phyloP scores from a whole-genome alignment of 2,113 vertebrate genomes.

The Tychaedon coryphoeus region DNA sequence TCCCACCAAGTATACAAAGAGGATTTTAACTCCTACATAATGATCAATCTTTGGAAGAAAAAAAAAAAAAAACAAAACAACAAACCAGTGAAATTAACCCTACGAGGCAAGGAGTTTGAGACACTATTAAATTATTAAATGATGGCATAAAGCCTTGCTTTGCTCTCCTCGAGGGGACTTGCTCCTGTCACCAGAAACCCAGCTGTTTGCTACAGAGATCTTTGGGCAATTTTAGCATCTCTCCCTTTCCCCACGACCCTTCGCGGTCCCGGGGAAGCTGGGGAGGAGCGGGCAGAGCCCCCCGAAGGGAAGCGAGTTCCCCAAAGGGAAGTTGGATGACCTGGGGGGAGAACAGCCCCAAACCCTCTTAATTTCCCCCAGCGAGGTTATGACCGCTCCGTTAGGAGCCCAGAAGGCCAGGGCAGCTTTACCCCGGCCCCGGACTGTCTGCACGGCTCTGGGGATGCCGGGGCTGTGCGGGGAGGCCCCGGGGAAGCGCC shows the following conservation, averaged over 20 bases:
- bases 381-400: neutral
- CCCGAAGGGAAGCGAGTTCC: neutral
- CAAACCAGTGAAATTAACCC: neutral
- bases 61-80: neutral
- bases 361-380: neutral
- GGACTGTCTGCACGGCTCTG: neutral
- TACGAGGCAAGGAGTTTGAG: neutral
- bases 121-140: neutral
- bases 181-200: neutral
- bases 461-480: neutral
- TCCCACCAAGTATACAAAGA: neutral
- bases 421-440: neutral
- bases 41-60: neutral
- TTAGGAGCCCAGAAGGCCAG: neutral
- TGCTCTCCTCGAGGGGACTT: neutral
- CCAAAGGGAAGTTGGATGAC: neutral
- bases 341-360: neutral
- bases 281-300: neutral
- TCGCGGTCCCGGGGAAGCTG: neutral
- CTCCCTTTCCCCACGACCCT: neutral
- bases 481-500: neutral
- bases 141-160: fast-evolving
- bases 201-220: neutral
- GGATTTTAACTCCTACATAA: neutral
- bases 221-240: neutral